Conservation (phyloP, 2,113 vertebrate genomes). For the Chaenogobius annularis region DNA sequence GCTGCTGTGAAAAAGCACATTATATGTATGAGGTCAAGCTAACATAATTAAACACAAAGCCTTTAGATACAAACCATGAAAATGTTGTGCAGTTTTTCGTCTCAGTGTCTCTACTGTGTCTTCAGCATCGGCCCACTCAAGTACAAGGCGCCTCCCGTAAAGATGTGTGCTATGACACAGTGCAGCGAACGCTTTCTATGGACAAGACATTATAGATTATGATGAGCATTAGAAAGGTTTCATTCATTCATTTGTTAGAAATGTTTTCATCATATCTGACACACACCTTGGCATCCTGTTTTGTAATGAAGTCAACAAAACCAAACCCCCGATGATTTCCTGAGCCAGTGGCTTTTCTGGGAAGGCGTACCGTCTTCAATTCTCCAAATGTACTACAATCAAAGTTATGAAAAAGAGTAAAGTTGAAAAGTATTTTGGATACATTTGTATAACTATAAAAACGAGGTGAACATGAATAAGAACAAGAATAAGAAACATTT, state of each 20-base stretch:
- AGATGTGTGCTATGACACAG: constrained; percentile 97
- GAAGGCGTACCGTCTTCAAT: constrained; percentile 91
- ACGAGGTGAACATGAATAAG: neutral
- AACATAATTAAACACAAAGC: neutral
- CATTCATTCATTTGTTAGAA: neutral
- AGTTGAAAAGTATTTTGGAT: neutral
- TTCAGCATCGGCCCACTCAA: constrained; percentile 93
- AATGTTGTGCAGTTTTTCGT: constrained; percentile 87
- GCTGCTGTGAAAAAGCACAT: constrained; percentile 63
- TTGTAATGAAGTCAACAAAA: constrained; percentile 95
- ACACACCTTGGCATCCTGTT: constrained; percentile 95
- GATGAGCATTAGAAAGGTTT: neutral
- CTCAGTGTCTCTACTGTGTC: constrained; percentile 87
- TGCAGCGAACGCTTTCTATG: constrained; percentile 89
- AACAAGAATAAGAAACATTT: neutral
- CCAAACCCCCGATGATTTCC: constrained; percentile 91
- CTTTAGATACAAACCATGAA: constrained; percentile 81
- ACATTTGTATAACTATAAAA: neutral
- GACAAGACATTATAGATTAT: neutral
- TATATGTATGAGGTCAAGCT: neutral
- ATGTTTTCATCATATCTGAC: neutral
- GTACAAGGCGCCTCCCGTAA: constrained; percentile 91
- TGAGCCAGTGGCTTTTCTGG: constrained; percentile 88
- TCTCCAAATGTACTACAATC: constrained; percentile 91
- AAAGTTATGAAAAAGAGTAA: constrained; percentile 7